Evolutionary conservation across 2,797 vertebrate genomes (phyloP).

Genomic region (Hafferia zeledoni): DNA sequence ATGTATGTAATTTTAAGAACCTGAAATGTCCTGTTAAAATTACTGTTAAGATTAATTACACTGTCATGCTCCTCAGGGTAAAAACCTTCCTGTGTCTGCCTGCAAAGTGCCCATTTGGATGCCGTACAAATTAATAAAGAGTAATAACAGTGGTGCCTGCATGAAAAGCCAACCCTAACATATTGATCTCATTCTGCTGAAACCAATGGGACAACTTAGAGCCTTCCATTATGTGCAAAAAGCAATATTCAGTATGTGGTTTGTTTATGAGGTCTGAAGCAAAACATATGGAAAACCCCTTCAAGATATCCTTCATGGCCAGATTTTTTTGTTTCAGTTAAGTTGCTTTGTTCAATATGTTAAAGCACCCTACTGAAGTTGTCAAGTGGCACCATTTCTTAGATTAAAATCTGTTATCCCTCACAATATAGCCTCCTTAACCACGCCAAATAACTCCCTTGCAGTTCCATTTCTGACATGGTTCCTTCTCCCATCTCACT

Average conservation of each 20-base stretch:
- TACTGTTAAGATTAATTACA: conserved; percentile 11
- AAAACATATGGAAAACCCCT: neutral
- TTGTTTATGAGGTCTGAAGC: neutral
- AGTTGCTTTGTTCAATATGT: neutral
- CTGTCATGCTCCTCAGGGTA: neutral
- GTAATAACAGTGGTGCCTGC: neutral
- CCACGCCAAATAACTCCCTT: neutral
- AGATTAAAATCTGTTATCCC: neutral
- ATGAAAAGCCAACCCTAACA: neutral
- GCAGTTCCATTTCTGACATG: neutral
- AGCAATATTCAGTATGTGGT: neutral
- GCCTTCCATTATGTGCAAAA: neutral
- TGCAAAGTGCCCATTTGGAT: conserved; percentile 26
- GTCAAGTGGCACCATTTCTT: neutral
- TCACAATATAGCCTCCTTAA: neutral
- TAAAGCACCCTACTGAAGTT: neutral
- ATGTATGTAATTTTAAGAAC: neutral
- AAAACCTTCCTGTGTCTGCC: neutral
- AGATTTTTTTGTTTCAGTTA: neutral
- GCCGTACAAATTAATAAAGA: conserved; percentile 32
- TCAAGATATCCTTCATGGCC: neutral
- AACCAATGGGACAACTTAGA: neutral
- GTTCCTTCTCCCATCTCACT: neutral
- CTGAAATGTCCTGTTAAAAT: neutral
- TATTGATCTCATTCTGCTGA: neutral